Evolutionary conservation across 1,140 invertebrate species (phyloP), one percentile per base, ranked within the genome.

Genomic region (Drosophila suzukii): DNA sequence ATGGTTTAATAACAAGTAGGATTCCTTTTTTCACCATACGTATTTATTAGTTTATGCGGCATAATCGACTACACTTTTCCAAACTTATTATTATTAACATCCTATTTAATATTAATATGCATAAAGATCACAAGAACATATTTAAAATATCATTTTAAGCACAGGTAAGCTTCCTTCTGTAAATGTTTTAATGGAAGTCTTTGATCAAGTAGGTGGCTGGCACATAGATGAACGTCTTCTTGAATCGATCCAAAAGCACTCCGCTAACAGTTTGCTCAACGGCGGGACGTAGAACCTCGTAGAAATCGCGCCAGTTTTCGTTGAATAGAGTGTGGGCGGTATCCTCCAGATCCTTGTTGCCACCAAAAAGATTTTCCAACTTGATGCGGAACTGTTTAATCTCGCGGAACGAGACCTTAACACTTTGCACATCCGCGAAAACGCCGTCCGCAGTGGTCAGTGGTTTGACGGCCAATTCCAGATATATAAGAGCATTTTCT

Each of bases 201-300:
- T 88, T 54, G 39, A 86, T 76, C 38, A 86, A 73, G 50, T 77
- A 92, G n/a, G 60, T 90, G 13, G 93, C 94, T 11, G 95, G 95
- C 24, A 95, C 92, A 85, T 94, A 95, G 65, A 93, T 90, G 66
- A 95, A 95, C 49, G 95, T 91, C 80, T 93, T 93, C 78, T 93
- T 93, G 67, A 95, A 93, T 57, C 95, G 94, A 57, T 93, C 94
- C 2, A 95, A 76, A 75, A 95, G 92, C 57, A 95, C 94, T 53
- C 94, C 93, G 90, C 95, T 93, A 27, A 95, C 94, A 27, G 95
- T 94, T 91, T 94, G 93, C 39, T 93, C 93, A 65, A 95, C 92
- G 55, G 95, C 94, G 13, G 95, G 94, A 75, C 93, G 92, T 17
- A 95, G 78, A 13, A 95, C 94, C 38, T 86, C 90, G 49, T 81